A percentile compares a stretch with the other conserved stretches of the same genome.
phyloP scores from a whole-genome alignment of 2,888 invertebrate genomes.

The Torymus texanus region DNA sequence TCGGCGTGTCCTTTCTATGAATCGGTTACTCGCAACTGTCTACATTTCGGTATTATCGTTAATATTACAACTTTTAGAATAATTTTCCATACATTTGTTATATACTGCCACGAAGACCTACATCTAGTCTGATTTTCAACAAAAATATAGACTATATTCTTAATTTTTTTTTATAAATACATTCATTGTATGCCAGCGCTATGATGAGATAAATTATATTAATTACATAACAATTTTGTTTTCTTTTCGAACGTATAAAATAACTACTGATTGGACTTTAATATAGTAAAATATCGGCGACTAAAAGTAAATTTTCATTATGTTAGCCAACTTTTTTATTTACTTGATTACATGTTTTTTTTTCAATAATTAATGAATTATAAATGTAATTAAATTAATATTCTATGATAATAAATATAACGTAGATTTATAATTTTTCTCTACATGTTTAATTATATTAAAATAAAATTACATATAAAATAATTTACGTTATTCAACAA shows the following conservation, averaged over 20 bases:
- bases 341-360: not conserved
- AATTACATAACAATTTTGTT: slow-evolving; percentile 29
- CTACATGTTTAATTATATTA: not conserved
- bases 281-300: too few relatives aligned
- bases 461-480: slow-evolving; percentile 27
- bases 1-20: slow-evolving; percentile 41
- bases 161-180: slow-evolving; percentile 20
- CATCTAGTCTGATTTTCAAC: slow-evolving; percentile 35
- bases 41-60: not conserved
- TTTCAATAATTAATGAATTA: slow-evolving; percentile 5
- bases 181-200: not conserved
- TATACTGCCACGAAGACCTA: slow-evolving; percentile 25
- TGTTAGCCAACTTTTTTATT: not conserved
- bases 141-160: slow-evolving; percentile 44
- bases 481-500: slow-evolving; percentile 25
- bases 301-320: not conserved
- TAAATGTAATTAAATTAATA: slow-evolving; percentile 28
- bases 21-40: not conserved
- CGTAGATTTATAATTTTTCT: not conserved
- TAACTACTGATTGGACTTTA: too few relatives aligned
- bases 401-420: slow-evolving; percentile 14
- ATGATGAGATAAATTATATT: slow-evolving; percentile 21
- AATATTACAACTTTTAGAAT: slow-evolving; percentile 23
- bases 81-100: not conserved
- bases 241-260: not conserved